Percentiles rank a stretch among this genome's conserved stretches.
phyloP scores from a whole-genome alignment of 2,888 invertebrate genomes.

The Daptonema setosum region DNA sequence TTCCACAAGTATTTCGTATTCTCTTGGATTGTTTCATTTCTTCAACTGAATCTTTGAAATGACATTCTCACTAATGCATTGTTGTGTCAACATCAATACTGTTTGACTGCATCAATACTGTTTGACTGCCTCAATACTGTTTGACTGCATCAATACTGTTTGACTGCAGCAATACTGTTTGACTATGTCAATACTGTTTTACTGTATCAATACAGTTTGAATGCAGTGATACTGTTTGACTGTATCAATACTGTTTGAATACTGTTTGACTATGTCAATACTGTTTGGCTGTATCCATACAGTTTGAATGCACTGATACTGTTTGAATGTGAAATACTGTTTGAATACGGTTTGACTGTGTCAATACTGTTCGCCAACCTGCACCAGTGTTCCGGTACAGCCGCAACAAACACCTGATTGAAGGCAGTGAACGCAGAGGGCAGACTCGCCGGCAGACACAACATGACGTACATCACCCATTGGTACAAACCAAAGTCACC shows the following conservation, averaged over 20 bases:
- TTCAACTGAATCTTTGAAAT: too few species aligned
- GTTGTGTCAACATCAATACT: too few species aligned
- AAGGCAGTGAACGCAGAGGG: constrained; percentile 19
- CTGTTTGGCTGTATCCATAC: neutral
- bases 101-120: too few species aligned
- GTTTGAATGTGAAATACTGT: neutral
- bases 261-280: neutral
- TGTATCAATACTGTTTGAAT: neutral
- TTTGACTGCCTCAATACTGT: too few species aligned
- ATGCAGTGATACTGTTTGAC: neutral
- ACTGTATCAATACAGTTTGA: too few species aligned
- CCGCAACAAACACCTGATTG: constrained; percentile 10
- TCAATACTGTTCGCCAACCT: constrained; percentile 41
- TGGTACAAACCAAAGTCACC: constrained; percentile 20
- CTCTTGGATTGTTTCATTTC: too few species aligned
- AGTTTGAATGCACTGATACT: neutral
- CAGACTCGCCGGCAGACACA: constrained; percentile 20
- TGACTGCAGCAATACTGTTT: too few species aligned
- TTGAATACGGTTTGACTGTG: neutral
- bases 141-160: too few species aligned
- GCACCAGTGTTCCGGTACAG: constrained; percentile 63
- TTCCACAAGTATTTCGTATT: too few species aligned
- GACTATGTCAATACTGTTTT: too few species aligned
- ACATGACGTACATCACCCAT: constrained; percentile 16
- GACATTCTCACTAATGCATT: too few species aligned